Percentiles rank a stretch among this genome's conserved stretches.
Evolutionary conservation across 1,140 invertebrate species (phyloP).

Genomic region (Nebria ingens): DNA sequence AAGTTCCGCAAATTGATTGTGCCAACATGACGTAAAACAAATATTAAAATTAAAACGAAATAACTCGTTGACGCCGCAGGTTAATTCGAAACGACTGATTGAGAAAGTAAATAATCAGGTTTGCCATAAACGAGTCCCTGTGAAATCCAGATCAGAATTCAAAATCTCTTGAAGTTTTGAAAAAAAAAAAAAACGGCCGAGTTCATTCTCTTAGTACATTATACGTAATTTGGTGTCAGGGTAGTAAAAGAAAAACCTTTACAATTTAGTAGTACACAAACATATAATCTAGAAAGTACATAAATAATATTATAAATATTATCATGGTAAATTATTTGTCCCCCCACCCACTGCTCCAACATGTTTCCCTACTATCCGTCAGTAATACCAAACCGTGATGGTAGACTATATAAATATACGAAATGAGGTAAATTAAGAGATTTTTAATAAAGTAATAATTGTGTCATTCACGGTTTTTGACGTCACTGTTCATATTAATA

Average conservation of each 20-base stretch:
- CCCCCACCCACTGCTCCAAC: too few relatives aligned
- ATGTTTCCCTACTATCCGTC: too few relatives aligned
- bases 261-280: slow-evolving; percentile 12
- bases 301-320: not conserved
- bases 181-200: slow-evolving; percentile 27
- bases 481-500: not conserved
- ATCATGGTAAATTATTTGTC: not conserved
- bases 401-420: not conserved
- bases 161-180: too few relatives aligned
- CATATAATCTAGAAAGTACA: not conserved
- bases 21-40: not conserved
- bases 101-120: too few relatives aligned
- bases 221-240: slow-evolving; percentile 39
- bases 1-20: not conserved
- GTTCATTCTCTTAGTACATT: slow-evolving; percentile 33
- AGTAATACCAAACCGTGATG: too few relatives aligned
- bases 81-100: too few relatives aligned
- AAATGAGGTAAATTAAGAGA: not conserved
- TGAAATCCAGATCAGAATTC: too few relatives aligned
- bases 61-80: too few relatives aligned
- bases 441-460: not conserved
- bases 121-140: too few relatives aligned
- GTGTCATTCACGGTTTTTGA: not conserved
- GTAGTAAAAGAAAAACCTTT: slow-evolving; percentile 29
- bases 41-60: not conserved